Percentiles rank a stretch among this genome's conserved stretches.
Evolutionary conservation across 2,113 vertebrate species (phyloP).

Genomic region (Nothobranchius kuhntae): DNA sequence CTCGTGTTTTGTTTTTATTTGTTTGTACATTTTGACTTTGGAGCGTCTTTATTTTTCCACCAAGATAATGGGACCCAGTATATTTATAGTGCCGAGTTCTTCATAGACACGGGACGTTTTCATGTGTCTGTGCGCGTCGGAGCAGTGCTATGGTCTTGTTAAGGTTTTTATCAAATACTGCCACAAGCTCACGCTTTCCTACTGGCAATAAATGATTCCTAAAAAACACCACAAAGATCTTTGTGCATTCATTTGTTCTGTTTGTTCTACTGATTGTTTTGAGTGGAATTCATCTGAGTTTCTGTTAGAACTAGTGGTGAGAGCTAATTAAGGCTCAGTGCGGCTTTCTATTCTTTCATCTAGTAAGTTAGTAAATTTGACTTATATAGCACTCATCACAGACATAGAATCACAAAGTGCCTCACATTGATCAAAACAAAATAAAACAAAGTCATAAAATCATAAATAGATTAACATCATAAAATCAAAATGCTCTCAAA

Average conservation of each 20-base stretch:
- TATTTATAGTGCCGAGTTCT: constrained; percentile 94
- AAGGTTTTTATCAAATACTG: constrained; percentile 99
- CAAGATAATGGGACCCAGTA: constrained; percentile 91
- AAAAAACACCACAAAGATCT: constrained; percentile 76
- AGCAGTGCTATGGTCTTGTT: constrained; percentile 95
- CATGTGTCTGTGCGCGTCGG: constrained; percentile 91
- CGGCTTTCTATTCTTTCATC: too few species aligned
- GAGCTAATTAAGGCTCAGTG: too few species aligned
- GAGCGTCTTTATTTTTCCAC: constrained; percentile 89
- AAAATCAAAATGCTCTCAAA: too few species aligned
- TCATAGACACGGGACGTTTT: constrained; percentile 89
- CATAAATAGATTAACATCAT: too few species aligned
- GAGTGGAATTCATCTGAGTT: too few species aligned
- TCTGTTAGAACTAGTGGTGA: too few species aligned
- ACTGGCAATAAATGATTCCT: constrained; percentile 99
- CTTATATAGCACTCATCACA: too few species aligned
- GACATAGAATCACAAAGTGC: too few species aligned
- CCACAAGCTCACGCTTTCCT: constrained; percentile 98
- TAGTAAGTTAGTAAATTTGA: too few species aligned
- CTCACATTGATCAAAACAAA: too few species aligned
- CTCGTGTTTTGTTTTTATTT: constrained; percentile 70
- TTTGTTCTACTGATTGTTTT: not conserved
- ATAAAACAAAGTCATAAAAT: too few species aligned
- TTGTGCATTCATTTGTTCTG: constrained; percentile 26
- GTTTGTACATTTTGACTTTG: constrained; percentile 84